Evolutionary conservation across 30 jellyfish, hydroid and myxozoan species (phyloP).

Genomic region (Pseudorhiza aurosa): DNA sequence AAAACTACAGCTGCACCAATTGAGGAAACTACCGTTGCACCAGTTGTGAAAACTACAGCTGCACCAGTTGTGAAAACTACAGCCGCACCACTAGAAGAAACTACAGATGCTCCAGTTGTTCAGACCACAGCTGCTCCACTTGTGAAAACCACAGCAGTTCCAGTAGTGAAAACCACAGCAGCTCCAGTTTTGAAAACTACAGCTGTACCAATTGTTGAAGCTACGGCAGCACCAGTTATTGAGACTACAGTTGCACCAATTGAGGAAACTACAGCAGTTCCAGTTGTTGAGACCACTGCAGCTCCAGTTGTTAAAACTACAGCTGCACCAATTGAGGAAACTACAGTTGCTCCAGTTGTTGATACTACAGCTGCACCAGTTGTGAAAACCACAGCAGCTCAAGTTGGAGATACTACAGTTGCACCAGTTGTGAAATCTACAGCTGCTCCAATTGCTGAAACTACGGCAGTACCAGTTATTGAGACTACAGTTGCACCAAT

Average conservation of each 20-base stretch:
- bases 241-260: constrained; percentile 14
- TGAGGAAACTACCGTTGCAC: constrained; percentile 48
- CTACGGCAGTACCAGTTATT: background rate
- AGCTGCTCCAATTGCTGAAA: constrained; percentile 8
- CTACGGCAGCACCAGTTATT: constrained; percentile 14
- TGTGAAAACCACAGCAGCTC: constrained; percentile 7
- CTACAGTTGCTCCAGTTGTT: background rate
- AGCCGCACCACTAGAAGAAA: constrained; percentile 17
- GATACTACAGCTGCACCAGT: constrained; percentile 33
- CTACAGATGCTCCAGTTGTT: constrained; percentile 58
- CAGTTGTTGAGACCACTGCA: constrained; percentile 13
- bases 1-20: constrained; percentile 55
- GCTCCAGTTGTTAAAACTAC: constrained; percentile 35
- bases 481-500: constrained; percentile 9
- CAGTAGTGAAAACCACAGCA: constrained; percentile 8
- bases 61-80: constrained; percentile 34
- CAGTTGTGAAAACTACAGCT: constrained; percentile 29
- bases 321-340: background rate
- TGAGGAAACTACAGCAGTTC: constrained; percentile 27
- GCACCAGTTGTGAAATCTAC: constrained; percentile 11
- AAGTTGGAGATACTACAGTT: constrained; percentile 6
- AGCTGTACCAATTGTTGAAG: constrained; percentile 5
- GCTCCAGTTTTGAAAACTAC: background rate
- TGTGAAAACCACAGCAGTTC: constrained; percentile 24
- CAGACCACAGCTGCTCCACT: constrained; percentile 37